Evolutionary conservation across 2,888 invertebrate species (phyloP), one percentile per base, ranked within the genome.

Genomic region (Nephrotoma flavescens): DNA sequence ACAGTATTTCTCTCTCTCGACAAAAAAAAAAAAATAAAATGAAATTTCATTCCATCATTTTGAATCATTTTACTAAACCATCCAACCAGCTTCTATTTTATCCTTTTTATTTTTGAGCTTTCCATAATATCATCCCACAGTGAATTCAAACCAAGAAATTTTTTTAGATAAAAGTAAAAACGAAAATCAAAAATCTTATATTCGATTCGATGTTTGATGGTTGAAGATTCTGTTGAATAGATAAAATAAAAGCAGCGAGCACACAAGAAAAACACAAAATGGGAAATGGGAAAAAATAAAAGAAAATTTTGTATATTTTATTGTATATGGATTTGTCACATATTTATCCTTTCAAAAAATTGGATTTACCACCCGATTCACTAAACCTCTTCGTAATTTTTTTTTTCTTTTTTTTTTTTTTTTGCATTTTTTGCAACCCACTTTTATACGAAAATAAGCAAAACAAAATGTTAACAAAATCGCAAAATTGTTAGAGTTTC

Each of bases 281-380:
- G 52, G 19, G 31, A 31, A 31, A 31, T 31, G 31, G 31, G 71
- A 71, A 71, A 52, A 71, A 31, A 11, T 11, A 71, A 71, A 71
- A 11, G 11, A 71, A 71, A 71, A 11, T 71, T 71, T 31, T 71
- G 71, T 71, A 71, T 71, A 71, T 71, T 71, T 71, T 71, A 71
- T 71, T 71, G 71, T 71, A 71, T 45, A 41, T 86, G 86, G 86
- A 86, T 86, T 86, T 86, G 86, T 86, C 86, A 86, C 86, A 86
- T 86, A 86, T 86, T 47, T 86, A 86, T 86, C 86, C 86, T 41
- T 86, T 86, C 86, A 86, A 86, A 71, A 57, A 71, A 86, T 86
- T 86, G 86, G 86, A 86, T 86, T 45, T 86, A 6, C 44, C 86
- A 44, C 41, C 45, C 84, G 71, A 71, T 71, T 31, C 71, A 71